phyloP scores from a whole-genome alignment of 2,113 vertebrate genomes.

The human region GRCh38 chr1:169949501-169950000 shows the following conservation, averaged over 20 bases:
- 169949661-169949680: conserved; percentile 89
- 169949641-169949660: conserved; percentile 78
- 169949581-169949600: conserved; percentile 83
- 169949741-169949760: conserved; percentile 76
- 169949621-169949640: conserved; percentile 78
- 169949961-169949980: conserved; percentile 81
- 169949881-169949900: conserved; percentile 79
- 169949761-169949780: conserved; percentile 80
- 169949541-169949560: conserved; percentile 85
- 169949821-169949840: conserved; percentile 82
- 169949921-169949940: conserved; percentile 69
- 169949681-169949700: conserved; percentile 81
- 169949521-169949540: conserved; percentile 86
- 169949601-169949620: conserved; percentile 81
- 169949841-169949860: conserved; percentile 79
- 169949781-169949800: conserved; percentile 84
- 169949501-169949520: conserved; percentile 84
- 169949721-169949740: conserved; percentile 71
- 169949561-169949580: conserved; percentile 86
- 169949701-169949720: conserved; percentile 82
- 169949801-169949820: conserved; percentile 81
- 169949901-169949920: conserved; percentile 80
- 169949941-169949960: conserved; percentile 74
- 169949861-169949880: conserved; percentile 78
- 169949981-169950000: conserved; percentile 66